phyloP scores from a whole-genome alignment of 2,888 invertebrate species.

The Opisthograptis luteolata region DNA sequence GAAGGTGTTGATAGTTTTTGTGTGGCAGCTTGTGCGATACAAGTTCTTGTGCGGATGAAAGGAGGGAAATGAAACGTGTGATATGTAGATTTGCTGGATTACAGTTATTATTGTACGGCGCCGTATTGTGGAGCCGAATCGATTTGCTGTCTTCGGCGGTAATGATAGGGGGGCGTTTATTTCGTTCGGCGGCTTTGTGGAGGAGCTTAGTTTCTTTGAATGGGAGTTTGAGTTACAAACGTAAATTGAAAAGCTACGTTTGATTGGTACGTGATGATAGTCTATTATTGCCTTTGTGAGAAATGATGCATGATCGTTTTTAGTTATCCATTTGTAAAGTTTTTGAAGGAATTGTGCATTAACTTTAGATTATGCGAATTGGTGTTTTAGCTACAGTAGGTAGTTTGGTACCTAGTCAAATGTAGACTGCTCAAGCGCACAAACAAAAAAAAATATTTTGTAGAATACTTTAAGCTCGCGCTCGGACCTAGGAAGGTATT shows the following conservation, averaged over 20 bases:
- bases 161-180: constrained; percentile 42
- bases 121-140: constrained; percentile 54
- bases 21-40: constrained; percentile 1
- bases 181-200: constrained; percentile 17
- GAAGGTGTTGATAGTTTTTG: constrained; percentile 9
- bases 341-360: too few relatives aligned
- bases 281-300: neutral
- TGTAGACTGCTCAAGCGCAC: too few relatives aligned
- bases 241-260: constrained; percentile 18
- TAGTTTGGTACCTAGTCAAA: too few relatives aligned
- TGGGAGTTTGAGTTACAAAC: constrained; percentile 18
- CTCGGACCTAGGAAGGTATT: too few relatives aligned
- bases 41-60: constrained; percentile 48
- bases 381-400: too few relatives aligned
- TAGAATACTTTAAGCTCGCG: too few relatives aligned
- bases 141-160: constrained; percentile 52
- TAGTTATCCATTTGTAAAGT: neutral
- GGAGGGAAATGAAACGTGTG: constrained; percentile 66
- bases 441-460: too few relatives aligned
- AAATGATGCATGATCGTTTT: neutral
- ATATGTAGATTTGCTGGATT: constrained; percentile 68
- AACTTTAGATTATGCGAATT: too few relatives aligned
- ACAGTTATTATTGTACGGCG: constrained; percentile 59
- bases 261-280: constrained; percentile 5
- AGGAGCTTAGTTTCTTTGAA: constrained; percentile 21